Evolutionary conservation across 2,888 invertebrate genomes (phyloP), one percentile per base, ranked within the genome.

Genomic region (Trachelus stipa): DNA sequence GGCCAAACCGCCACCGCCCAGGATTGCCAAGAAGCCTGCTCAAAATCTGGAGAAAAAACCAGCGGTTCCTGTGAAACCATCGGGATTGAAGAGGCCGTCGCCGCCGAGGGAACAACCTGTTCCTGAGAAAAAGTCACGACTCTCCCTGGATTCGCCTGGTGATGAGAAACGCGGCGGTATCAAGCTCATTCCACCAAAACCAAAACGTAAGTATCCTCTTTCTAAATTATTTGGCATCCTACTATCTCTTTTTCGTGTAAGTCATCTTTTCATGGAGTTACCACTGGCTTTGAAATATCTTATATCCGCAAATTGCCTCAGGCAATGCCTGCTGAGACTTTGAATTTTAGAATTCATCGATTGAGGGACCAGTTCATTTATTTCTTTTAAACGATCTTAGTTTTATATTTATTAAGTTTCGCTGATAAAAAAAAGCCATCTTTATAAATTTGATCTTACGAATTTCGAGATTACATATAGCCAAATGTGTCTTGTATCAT

Each of bases 111-210:
- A 90, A 37, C 35, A 23, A 35, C 11, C 74, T 56, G 68, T 35
- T 12, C 94, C 94, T 69, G 97, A 97, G 89, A 98, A 98, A 92
- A 96, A 96, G 90, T 91, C 94, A 15, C 96, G 96, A 79, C 77
- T 91, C n/a, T 86, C 90, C 11, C 81, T 91, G 83, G 91, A 91
- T 56, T 83, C 87, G 11, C 87, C 87, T 40, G 84, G 87, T 1
- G 92, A 94, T 69, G 96, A 96, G 88, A 95, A 96, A 91, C 96
- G 96, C 68, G 97, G 96, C 84, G 94, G 95, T 84, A 96, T 97
- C 85, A 98, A 98, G 93, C 92, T 97, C 84, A 97, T 97, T 87
- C 95, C 97, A 86, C 94, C 97, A 83, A 97, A 97, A 93, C 96
- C 96, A 84, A 97, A 97, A 94, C 96, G 98, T 98, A 96, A 96